Evolutionary conservation across 2,113 vertebrate genomes (phyloP), one percentile per base, ranked within the genome.

Genomic region (Chlorodrepanis virens): DNA sequence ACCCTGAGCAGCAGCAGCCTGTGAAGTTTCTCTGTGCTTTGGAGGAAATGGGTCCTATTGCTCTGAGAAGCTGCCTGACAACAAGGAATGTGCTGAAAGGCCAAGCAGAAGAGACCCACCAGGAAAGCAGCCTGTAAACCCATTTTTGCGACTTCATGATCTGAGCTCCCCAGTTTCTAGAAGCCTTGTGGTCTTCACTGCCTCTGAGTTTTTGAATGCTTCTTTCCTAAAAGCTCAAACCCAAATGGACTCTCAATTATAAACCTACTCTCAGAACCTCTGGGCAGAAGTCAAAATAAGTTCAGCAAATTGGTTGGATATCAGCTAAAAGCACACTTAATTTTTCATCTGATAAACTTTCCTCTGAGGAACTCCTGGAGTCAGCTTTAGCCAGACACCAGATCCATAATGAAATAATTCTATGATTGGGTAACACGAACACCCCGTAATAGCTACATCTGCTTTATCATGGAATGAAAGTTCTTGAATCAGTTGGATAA

Each of bases 401-500:
- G 63, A 80, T 59, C 68, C 89, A 42, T 74, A 86, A 78, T n/a
- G 42, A 91, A 93, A 80, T 85, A 79, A 96, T 57, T 87, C 42
- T 65, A 16, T 3, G 5, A 25, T 76, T 16, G 45, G 29, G 57
- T 79, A 87, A 94, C 70, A 72, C 2, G 59, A 91, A 61, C 70
- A 83, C 93, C 61, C 49, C 39, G 17, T 89, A 94, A 94, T 23
- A 97, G 64, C 84, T 87, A 69, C 90, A 72, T 85, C 67, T 91
- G 89, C 44, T 59, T 96, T 96, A 56, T 83, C 44, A 72, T 14
- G 74, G 93, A 95, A 89, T 91, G 76, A 29, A 95, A 96, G 83
- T 70, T 93, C 89, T 80, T 93, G 50, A 96, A 64, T 90, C 92
- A 87, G 21, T 35, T 76, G 28, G 59, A 11, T 20, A 83, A 89